Base-by-base conservation (phyloP, 1,140 invertebrate genomes). In the Luehdorfia chinensis region DNA sequence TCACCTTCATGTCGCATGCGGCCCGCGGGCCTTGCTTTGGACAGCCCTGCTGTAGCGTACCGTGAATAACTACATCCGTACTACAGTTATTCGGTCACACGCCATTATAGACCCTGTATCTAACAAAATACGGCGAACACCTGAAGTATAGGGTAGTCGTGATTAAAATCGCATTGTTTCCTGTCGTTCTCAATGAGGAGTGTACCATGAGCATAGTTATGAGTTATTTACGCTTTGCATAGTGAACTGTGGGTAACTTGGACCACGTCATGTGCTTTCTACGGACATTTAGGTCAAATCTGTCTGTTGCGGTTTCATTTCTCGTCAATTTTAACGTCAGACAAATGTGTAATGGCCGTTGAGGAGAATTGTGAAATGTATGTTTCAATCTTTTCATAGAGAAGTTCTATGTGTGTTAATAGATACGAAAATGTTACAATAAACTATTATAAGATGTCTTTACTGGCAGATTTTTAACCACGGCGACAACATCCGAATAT, bases 161-260 rank as follows among this genome's bases (percentile, higher is more conserved):
- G 73, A 76, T 79, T 58, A 71, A 71, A 71, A 75, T 75, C 64
- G 59, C 60, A 68, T 59, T 55, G 50, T 61, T 74, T 73, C 76
- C 76, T 71, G 66, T 55, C 52, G 45, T 65, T 65, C 59, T 68
- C 56, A 67, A 68, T 70, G 57, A 54, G 50, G 43, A 43, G 39
- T 28, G 45, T 50, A 56, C 48, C 49, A 67, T 65, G 68, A 61
- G 62, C 62, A 58, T 55, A 57, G 39, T 49, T 50, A 50, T 55
- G 28, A 49, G 43, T 56, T 55, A 47, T 56, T 62, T 45, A 50
- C 27, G 36, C 21, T 15, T 15, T 27, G 47, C 49, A n/a, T n/a
- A 43, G 47, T 44, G 31, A 34, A 39, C 47, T 50, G 37, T 45
- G 21, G 9, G 41, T 36, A n/a, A 16, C 32, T 31, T 33, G 19